These are phyloP conservation scores for Calonectris borealis DNA, from an alignment of 2,113 vertebrate genomes.

Conservation along the genomic window DNA sequence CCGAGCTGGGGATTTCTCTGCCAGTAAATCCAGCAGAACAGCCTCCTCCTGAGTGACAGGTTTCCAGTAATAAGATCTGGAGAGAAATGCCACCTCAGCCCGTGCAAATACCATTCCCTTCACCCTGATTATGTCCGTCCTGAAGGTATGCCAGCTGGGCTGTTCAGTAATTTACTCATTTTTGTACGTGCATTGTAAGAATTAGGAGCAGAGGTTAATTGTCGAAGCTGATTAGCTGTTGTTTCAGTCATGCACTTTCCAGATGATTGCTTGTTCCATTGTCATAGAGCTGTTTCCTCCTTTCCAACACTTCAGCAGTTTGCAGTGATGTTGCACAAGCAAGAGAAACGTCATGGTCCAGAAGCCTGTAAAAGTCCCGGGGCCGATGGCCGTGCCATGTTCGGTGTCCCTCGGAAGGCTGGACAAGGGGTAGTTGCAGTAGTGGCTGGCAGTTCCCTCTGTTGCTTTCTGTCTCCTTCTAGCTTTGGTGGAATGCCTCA, in stretches of 20 bases:
- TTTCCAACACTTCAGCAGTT: background rate
- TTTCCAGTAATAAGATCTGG: background rate
- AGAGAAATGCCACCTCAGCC: background rate
- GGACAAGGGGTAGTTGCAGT: background rate
- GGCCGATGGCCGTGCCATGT: accelerated
- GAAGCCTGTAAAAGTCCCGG: background rate
- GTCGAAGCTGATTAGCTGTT: background rate
- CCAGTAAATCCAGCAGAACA: background rate
- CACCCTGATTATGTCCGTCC: background rate
- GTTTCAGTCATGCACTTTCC: background rate
- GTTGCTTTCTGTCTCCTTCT: background rate
- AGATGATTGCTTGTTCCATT: background rate
- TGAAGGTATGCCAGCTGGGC: background rate
- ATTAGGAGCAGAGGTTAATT: background rate
- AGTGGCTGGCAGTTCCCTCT: background rate
- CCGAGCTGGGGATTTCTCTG: background rate
- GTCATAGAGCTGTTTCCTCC: background rate
- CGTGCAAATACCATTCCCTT: background rate
- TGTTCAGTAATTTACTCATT: background rate
- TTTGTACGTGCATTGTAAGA: background rate
- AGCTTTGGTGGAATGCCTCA: background rate
- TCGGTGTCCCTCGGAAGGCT: background rate
- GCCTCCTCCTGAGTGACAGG: slow-evolving; percentile 1
- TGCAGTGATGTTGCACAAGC: background rate
- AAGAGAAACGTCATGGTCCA: background rate